Conservation (phyloP, 2,113 vertebrate genomes). For the Chloebia gouldiae region DNA sequence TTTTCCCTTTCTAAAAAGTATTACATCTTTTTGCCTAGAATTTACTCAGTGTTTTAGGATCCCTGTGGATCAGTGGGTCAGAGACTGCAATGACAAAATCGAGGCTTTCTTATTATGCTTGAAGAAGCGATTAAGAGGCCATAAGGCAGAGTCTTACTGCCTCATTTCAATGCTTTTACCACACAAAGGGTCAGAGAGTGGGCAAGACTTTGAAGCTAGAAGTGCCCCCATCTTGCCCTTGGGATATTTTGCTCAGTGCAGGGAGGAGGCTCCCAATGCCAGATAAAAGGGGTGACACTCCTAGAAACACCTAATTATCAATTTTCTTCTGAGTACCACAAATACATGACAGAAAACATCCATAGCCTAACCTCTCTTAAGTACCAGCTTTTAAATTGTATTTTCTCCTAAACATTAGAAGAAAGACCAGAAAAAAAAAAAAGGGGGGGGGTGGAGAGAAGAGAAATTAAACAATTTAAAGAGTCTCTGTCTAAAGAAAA, state of each 20-base stretch:
- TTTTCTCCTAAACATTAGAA: neutral
- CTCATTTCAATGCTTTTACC: neutral
- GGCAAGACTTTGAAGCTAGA: neutral
- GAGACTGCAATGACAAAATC: neutral
- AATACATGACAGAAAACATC: neutral
- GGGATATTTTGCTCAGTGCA: neutral
- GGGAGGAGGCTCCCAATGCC: neutral
- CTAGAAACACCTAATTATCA: neutral
- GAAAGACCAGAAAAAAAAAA: neutral
- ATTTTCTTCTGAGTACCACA: neutral
- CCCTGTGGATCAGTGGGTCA: neutral
- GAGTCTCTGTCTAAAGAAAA: neutral
- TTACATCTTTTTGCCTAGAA: conserved; percentile 7
- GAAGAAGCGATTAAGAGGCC: neutral
- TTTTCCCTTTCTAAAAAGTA: conserved; percentile 1
- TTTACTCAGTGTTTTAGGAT: neutral
- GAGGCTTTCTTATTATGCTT: neutral
- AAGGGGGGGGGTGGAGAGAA: fast-evolving
- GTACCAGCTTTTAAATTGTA: neutral
- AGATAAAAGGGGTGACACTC: neutral
- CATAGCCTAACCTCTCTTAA: neutral
- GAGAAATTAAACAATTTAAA: neutral
- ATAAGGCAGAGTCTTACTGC: neutral
- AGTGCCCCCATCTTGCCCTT: neutral
- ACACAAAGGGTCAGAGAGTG: neutral